A percentile compares a stretch with the other conserved stretches of the same genome.
These are phyloP conservation scores for Mirounga angustirostris DNA, from an alignment of 2,113 vertebrate species.

Conservation along the genomic window DNA sequence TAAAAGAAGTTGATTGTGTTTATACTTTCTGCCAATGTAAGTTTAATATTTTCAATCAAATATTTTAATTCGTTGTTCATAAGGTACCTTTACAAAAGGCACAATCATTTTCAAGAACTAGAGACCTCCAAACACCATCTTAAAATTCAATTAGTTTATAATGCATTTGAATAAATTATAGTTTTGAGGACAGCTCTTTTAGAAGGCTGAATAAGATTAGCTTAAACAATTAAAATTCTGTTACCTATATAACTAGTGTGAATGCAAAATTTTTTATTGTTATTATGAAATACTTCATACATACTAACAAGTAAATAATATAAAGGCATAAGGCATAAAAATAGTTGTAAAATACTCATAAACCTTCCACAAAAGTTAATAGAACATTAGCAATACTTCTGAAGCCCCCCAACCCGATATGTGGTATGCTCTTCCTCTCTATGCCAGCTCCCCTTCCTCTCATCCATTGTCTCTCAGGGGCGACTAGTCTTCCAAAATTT, in stretches of 20 bases:
- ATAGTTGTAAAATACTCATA: background rate
- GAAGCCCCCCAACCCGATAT: background rate
- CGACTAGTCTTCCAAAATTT: background rate
- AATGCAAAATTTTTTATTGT: background rate
- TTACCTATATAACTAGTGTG: background rate
- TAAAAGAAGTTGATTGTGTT: slow-evolving; percentile 61
- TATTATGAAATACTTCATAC: background rate
- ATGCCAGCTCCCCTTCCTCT: background rate
- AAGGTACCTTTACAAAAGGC: background rate
- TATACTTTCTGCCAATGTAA: slow-evolving; percentile 24
- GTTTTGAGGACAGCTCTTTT: slow-evolving; percentile 20
- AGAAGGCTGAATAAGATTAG: background rate
- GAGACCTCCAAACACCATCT: background rate
- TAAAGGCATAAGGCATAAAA: background rate
- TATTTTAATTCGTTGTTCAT: slow-evolving; percentile 54
- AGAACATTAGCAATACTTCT: background rate
- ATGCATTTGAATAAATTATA: slow-evolving; percentile 14
- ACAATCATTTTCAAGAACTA: slow-evolving; percentile 10
- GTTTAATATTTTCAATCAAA: slow-evolving; percentile 66
- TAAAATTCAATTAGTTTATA: slow-evolving; percentile 49
- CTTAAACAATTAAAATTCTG: background rate
- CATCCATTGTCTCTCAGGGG: background rate
- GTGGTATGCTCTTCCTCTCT: background rate
- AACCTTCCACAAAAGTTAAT: background rate
- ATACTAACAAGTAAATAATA: background rate